Conservation (phyloP, 2,113 vertebrate genomes). For the Mesoclemmys tuberculata region DNA sequence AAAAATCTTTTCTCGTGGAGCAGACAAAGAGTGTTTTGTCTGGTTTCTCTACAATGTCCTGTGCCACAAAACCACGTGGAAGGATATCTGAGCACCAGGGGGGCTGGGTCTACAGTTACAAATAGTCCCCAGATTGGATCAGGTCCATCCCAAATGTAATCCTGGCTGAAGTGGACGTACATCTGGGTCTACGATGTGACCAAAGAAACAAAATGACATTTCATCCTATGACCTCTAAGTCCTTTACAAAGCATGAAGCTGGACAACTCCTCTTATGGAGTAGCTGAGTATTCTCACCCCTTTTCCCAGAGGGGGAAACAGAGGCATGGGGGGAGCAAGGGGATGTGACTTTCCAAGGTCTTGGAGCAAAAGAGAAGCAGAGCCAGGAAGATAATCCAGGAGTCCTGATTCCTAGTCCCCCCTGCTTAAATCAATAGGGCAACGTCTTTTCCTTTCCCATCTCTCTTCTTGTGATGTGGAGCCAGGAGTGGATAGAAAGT, state of each 20-base stretch:
- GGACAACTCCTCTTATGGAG: background rate
- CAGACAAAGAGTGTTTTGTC: constrained; percentile 78
- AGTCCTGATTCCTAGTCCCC: background rate
- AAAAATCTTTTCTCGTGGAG: constrained; percentile 69
- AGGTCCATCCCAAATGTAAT: constrained; percentile 29
- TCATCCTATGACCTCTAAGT: background rate
- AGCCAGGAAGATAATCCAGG: constrained; percentile 1
- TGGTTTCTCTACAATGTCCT: constrained; percentile 63
- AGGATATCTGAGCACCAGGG: constrained; percentile 30
- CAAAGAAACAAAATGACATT: constrained; percentile 1
- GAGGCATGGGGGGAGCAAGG: background rate
- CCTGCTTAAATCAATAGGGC: background rate
- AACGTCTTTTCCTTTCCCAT: background rate
- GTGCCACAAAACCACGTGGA: constrained; percentile 53
- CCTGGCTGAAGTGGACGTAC: background rate
- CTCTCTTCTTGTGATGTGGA: background rate
- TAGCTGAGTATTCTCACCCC: accelerated
- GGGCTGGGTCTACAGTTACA: constrained; percentile 40
- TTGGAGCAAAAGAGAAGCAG: background rate
- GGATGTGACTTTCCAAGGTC: background rate
- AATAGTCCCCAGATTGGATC: background rate
- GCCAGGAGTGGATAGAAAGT: background rate
- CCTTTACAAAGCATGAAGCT: background rate
- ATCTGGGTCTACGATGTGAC: background rate
- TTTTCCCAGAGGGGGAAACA: background rate